Base-by-base conservation (phyloP, 2,113 vertebrate species). In the Merops nubicus region DNA sequence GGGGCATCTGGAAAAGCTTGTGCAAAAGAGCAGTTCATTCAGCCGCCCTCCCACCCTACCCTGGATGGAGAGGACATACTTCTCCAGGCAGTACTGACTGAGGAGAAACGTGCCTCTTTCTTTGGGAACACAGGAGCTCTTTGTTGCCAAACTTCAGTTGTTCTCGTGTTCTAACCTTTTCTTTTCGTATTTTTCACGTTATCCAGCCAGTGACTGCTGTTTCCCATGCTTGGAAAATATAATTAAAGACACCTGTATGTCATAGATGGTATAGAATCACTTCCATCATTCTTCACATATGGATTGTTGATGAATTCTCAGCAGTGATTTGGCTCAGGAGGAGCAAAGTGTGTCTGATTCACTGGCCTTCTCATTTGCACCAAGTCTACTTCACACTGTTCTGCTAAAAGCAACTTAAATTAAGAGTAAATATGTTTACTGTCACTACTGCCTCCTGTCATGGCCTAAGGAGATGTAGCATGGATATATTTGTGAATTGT, bases 161-260 rank as follows among this genome's bases (percentile, higher is more conserved):
- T 72, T 81, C 82, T 70, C 43, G 29, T 67, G 23, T 74, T 93
- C 85, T 78, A 88, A 38, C 13, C 14, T 83, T 76, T 79, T 76
- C 3, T 79, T 82, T 74, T 75, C 28, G 79, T 53, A 10, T 20
- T 77, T 89, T 59, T 70, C 50, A 36, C 79, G 62, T 28, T 88
- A 78, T 77, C 48, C 89, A 82, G 40, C 73, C 79, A 90, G 19
- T 77, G 72, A 78, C 43, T 68, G 89, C 89, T 93, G 81, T 75
- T 94, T 87, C 69, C 91, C 80, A 45, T 78, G 89, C 84, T 68
- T 89, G 89, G 84, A 89, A 87, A 95, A 89, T 33, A 9, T 72
- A 95, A 89, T 92, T 92, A 91, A 96, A 95, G 89, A 89, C 74
- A 94, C 85, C 77, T 95, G 93, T 68, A 72, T 59, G 45, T 88